Base-by-base conservation (phyloP, 2,888 invertebrate genomes). In the Caenorhabditis sp. region DNA sequence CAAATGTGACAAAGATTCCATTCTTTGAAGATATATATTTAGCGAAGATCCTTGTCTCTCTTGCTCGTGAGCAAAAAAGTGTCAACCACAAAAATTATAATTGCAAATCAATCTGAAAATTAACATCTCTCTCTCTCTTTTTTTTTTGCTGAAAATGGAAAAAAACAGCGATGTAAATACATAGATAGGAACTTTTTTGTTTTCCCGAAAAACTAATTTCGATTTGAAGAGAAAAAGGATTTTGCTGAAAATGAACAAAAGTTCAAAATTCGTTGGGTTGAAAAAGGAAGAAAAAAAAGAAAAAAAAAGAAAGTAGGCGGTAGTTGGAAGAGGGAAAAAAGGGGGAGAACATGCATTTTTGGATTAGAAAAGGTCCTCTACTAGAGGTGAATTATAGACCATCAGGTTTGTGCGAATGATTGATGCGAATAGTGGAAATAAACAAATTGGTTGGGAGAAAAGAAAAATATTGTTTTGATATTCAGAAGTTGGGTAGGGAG, bases 1-100 rank as follows among this genome's bases (percentile, higher is more conserved):
- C 43, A 82, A 59, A 57, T 79, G 77, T 17, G 76, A 67, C 12
- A 81, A 62, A 0, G 79, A 79, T 38, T 81, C 76, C 74, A 81
- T 81, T 60, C 52, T 26, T 8, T 8, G n/a, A n/a, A n/a, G n/a
- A n/a, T n/a, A n/a, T n/a, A n/a, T n/a, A n/a, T n/a, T n/a, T n/a
- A n/a, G n/a, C n/a, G n/a, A n/a, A n/a, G n/a, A n/a, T n/a, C n/a
- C n/a, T n/a, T n/a, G n/a, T n/a, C n/a, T n/a, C n/a, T n/a, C n/a
- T n/a, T n/a, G n/a, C n/a, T n/a, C n/a, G n/a, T n/a, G n/a, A n/a
- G n/a, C n/a, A n/a, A 56, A 56, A 26, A 56, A 21, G 27, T 56
- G 31, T 31, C 31, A 52, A 23, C 1, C 21, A 21, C 52, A 52
- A 52, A 23, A 52, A 23, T 52, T 52, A 52, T 52, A 52, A 52